Evolutionary conservation across 1,140 invertebrate genomes (phyloP).

Genomic region (Thaumetopoea pityocampa): DNA sequence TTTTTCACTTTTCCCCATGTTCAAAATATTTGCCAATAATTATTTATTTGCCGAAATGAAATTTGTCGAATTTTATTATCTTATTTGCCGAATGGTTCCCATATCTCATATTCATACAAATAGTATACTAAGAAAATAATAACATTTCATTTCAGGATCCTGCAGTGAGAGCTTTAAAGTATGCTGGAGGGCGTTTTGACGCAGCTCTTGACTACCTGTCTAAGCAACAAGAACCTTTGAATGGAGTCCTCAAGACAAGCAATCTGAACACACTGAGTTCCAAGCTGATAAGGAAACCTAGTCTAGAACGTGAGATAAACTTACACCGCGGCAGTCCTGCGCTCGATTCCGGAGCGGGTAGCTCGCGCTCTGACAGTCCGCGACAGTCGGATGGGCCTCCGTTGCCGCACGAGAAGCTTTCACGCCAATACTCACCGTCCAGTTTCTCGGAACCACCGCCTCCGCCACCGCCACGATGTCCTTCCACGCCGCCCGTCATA

Average conservation of each 20-base stretch:
- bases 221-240: slow-evolving; percentile 79
- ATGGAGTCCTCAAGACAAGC: slow-evolving; percentile 76
- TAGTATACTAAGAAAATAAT: no score
- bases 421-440: slow-evolving; percentile 81
- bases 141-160: slow-evolving; percentile 76
- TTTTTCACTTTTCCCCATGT: no score
- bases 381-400: slow-evolving; percentile 78
- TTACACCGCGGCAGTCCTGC: slow-evolving; percentile 89
- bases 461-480: slow-evolving; percentile 81
- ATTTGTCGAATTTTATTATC: no score
- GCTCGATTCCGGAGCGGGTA: slow-evolving; percentile 90
- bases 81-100: no score
- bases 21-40: no score
- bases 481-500: slow-evolving; percentile 84
- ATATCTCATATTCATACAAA: no score
- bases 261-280: slow-evolving; percentile 78
- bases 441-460: slow-evolving; percentile 83
- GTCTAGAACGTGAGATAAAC: slow-evolving; percentile 86
- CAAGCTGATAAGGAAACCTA: slow-evolving; percentile 90
- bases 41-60: no score
- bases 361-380: slow-evolving; percentile 92
- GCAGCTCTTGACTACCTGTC: slow-evolving; percentile 82
- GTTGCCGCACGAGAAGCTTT: slow-evolving; percentile 70
- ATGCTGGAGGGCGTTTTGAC: slow-evolving; percentile 81
- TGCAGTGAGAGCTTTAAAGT: slow-evolving; percentile 81